Conservation (phyloP, 2,113 vertebrate genomes). For the Tychaedon coryphoeus region DNA sequence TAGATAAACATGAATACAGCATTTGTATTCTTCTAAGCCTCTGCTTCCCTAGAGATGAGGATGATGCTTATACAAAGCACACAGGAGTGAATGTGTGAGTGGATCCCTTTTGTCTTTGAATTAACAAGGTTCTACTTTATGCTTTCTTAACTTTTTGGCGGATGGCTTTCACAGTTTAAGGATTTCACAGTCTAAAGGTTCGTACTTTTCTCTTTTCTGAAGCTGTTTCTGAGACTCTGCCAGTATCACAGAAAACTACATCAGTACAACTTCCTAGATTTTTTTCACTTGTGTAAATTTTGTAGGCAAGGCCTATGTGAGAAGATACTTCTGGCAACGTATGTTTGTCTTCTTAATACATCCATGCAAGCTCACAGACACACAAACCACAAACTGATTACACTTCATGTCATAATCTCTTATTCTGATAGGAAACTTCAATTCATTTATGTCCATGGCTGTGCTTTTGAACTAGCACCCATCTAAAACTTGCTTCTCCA, state of each 20-base stretch:
- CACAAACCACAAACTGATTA: not conserved
- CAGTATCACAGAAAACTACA: not conserved
- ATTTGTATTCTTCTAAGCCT: conserved; percentile 8
- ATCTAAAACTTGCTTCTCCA: not conserved
- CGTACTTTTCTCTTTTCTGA: not conserved
- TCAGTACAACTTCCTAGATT: not conserved
- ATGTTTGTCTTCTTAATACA: not conserved
- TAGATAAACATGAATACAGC: conserved; percentile 35
- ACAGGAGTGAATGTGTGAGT: not conserved
- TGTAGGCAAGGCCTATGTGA: not conserved
- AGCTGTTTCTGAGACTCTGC: not conserved
- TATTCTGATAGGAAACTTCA: not conserved
- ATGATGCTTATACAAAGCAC: not conserved
- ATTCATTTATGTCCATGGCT: not conserved
- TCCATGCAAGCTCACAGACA: not conserved
- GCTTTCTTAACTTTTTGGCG: not conserved
- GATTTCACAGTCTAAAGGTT: not conserved
- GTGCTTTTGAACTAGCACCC: not conserved
- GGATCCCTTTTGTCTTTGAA: conserved; percentile 6
- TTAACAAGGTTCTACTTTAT: conserved; percentile 1
- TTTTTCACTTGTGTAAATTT: not conserved
- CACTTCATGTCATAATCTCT: not conserved
- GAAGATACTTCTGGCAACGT: not conserved
- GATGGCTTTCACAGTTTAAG: not conserved
- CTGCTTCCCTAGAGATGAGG: conserved; percentile 23